These are phyloP conservation scores for Motacilla tschutschensis DNA, from an alignment of 2,113 vertebrate genomes.

Conservation along the genomic window DNA sequence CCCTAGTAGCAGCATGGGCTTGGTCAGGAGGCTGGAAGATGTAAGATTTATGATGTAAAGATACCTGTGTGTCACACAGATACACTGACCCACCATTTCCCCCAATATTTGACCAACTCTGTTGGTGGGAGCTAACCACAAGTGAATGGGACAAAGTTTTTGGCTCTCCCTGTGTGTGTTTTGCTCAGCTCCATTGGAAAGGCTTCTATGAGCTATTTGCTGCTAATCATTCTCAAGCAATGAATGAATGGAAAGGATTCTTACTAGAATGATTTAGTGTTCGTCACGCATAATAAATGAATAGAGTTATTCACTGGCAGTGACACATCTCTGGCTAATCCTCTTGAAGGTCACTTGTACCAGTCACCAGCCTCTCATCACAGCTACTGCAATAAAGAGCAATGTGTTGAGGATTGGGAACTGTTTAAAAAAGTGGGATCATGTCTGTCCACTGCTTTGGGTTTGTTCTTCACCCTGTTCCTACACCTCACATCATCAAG, in stretches of 20 bases:
- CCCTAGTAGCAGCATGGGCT: not conserved
- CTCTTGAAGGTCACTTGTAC: slow-evolving; percentile 12
- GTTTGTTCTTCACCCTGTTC: not conserved
- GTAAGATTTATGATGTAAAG: not conserved
- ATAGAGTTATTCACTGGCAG: slow-evolving; percentile 38
- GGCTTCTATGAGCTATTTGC: slow-evolving; percentile 5
- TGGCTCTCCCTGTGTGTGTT: not conserved
- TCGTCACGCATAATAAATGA: slow-evolving; percentile 1
- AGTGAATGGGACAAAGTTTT: not conserved
- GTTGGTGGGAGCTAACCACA: not conserved
- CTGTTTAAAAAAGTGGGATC: not conserved
- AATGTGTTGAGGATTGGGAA: not conserved
- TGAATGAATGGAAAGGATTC: slow-evolving; percentile 24
- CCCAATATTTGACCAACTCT: not conserved
- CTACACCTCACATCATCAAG: not conserved
- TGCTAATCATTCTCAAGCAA: slow-evolving; percentile 30
- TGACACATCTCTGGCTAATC: not conserved
- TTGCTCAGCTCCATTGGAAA: slow-evolving; percentile 7
- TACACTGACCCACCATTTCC: not conserved
- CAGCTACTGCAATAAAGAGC: not conserved
- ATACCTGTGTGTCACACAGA: not conserved
- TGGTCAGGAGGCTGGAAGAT: not conserved
- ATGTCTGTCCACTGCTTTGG: fast-evolving
- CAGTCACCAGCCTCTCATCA: not conserved
- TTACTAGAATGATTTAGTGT: slow-evolving; percentile 40